Conservation (phyloP, 2,797 vertebrate genomes). For the Carapus acus region DNA sequence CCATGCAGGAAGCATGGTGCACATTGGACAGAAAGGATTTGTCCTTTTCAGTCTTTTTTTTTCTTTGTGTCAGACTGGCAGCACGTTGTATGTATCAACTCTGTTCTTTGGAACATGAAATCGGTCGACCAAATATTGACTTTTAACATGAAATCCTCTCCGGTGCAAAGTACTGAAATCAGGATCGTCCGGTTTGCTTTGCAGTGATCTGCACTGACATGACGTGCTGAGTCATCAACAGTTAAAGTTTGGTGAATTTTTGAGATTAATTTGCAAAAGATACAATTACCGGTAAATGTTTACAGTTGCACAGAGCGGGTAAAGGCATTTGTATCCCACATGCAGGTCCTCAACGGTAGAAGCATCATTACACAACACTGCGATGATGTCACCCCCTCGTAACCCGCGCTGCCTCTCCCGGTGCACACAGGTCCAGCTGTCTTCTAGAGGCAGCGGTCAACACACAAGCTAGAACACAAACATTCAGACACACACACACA, state of each 20-base stretch:
- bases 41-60: neutral
- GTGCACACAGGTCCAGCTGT: slow-evolving; percentile 56
- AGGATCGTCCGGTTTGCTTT: slow-evolving; percentile 11
- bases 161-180: slow-evolving; percentile 46
- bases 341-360: slow-evolving; percentile 29
- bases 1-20: too few species aligned
- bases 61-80: neutral
- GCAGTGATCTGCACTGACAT: slow-evolving; percentile 1
- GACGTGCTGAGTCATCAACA: neutral
- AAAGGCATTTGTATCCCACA: slow-evolving; percentile 29
- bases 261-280: slow-evolving; percentile 9
- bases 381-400: slow-evolving; percentile 46
- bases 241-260: slow-evolving; percentile 7
- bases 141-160: slow-evolving; percentile 9
- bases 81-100: neutral
- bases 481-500: neutral
- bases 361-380: slow-evolving; percentile 39
- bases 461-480: slow-evolving; percentile 20
- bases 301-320: slow-evolving; percentile 35
- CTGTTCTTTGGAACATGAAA: slow-evolving; percentile 15
- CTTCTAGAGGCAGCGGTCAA: slow-evolving; percentile 30
- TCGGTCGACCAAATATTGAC: slow-evolving; percentile 37
- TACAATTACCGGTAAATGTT: too few species aligned
- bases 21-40: neutral
- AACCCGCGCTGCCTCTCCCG: slow-evolving; percentile 39